Evolutionary conservation across 2,797 vertebrate genomes (phyloP).

Genomic region (Megalops cyprinoides): DNA sequence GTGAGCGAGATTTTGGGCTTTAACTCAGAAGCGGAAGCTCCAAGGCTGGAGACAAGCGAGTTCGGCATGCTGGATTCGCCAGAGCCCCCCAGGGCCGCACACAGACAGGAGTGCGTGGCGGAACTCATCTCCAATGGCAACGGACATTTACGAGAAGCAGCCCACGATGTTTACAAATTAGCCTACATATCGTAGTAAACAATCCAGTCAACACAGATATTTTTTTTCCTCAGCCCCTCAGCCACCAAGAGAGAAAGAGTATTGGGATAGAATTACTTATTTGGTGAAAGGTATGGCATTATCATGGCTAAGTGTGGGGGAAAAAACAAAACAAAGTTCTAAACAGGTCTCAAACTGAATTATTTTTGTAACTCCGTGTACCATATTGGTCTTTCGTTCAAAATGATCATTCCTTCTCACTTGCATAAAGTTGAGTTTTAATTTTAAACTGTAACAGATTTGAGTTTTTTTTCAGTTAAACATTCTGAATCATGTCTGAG

Average conservation of each 20-base stretch:
- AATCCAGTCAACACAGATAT: conserved; percentile 56
- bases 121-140: conserved; percentile 71
- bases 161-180: conserved; percentile 69
- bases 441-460: conserved; percentile 44
- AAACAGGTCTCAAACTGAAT: conserved; percentile 76
- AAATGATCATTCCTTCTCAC: conserved; percentile 82
- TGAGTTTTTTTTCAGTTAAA: conserved; percentile 34
- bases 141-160: conserved; percentile 64
- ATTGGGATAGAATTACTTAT: conserved; percentile 72
- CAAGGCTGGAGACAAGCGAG: conserved; percentile 66
- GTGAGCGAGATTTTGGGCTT: conserved; percentile 85
- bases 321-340: conserved; percentile 65
- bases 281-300: too few species aligned
- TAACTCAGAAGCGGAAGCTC: conserved; percentile 58
- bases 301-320: conserved; percentile 35
- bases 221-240: conserved; percentile 59
- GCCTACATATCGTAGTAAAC: conserved; percentile 73
- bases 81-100: conserved; percentile 38
- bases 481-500: conserved; percentile 43
- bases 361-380: conserved; percentile 97
- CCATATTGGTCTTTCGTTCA: conserved; percentile 65
- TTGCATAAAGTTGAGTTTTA: conserved; percentile 49
- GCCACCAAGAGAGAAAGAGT: conserved; percentile 67
- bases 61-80: conserved; percentile 60
- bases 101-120: conserved; percentile 58